Base-by-base conservation (phyloP, 2,797 vertebrate species). In the Brotula barbata region DNA sequence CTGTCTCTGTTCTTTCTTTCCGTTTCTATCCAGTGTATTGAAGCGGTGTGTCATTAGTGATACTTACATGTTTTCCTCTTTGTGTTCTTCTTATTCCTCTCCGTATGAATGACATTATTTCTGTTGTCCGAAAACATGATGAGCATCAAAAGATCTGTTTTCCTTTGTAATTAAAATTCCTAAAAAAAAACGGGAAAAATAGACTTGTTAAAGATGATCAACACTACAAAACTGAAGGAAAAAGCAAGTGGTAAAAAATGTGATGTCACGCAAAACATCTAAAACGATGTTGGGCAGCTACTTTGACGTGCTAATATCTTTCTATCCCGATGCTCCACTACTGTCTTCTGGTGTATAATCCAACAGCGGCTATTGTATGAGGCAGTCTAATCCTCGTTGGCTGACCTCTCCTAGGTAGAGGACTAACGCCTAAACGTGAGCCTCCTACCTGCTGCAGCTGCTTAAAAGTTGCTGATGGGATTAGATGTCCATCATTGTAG, bases 61-160 rank as follows among this genome's bases (percentile, higher is more conserved):
- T 73, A 89, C 89, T 90, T 63, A 92, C 89, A 80, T 75, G 67
- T 43, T 52, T 85, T 87, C 28, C 77, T 67, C 59, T 71, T 89
- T n/a, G 73, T 47, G 37, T 59, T 84, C 71, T 50, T 88, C 56
- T 81, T 87, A 22, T 56, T 80, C 58, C 42, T 80, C 23, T 78
- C 78, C 7, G 54, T 54, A 44, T 72, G 80, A 51, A 67, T 44
- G 41, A 2, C 19, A 8, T 73, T 70, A 19, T 63, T 78, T 39
- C 52, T 86, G 52, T 49, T 84, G 55, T 77, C 85, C 17, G 64
- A 65, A 82, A 77, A 86, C 88, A 89, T 89, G 53, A 36, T 75
- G 36, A 19, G 2, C 6, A 19, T 3, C 36, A n/a, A 31, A 31
- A 23, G 17, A 13, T 37, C 3, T 19, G 33, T 8, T 9, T 54